These are phyloP conservation scores for Platyrinchus mystaceus DNA, from an alignment of 2,797 vertebrate species.

Conservation along the genomic window DNA sequence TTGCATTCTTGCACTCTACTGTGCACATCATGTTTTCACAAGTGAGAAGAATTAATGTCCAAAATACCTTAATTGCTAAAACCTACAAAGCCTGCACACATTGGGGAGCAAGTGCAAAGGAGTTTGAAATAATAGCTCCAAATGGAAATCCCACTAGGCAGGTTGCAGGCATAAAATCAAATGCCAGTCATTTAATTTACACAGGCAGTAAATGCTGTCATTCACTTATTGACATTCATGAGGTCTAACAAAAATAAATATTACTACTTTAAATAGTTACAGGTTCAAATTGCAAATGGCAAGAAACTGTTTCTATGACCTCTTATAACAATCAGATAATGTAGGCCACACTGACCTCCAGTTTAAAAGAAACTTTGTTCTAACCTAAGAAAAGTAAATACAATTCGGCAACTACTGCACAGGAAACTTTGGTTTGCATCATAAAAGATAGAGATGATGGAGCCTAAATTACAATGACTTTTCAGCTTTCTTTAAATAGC, in stretches of 20 bases:
- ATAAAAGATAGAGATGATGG: not conserved
- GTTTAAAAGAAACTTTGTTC: not conserved
- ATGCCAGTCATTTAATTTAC: slow-evolving; percentile 21
- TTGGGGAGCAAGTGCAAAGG: not conserved
- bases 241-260: slow-evolving; percentile 42
- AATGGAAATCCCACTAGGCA: slow-evolving; percentile 2
- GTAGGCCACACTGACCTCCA: not conserved
- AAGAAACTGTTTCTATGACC: slow-evolving; percentile 10
- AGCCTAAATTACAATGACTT: not conserved
- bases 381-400: not conserved
- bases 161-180: not conserved
- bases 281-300: slow-evolving; percentile 14
- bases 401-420: not conserved
- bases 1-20: not conserved
- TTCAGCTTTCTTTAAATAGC: not conserved
- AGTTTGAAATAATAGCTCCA: not conserved
- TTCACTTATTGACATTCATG: slow-evolving; percentile 1
- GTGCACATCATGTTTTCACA: slow-evolving; percentile 39
- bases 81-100: not conserved
- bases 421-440: not conserved
- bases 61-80: not conserved
- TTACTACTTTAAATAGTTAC: not conserved
- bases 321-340: not conserved
- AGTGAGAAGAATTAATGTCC: slow-evolving; percentile 54
- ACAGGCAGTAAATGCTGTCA: not conserved